Evolutionary conservation across 2,797 vertebrate species (phyloP).

Genomic region (Nasua narica): DNA sequence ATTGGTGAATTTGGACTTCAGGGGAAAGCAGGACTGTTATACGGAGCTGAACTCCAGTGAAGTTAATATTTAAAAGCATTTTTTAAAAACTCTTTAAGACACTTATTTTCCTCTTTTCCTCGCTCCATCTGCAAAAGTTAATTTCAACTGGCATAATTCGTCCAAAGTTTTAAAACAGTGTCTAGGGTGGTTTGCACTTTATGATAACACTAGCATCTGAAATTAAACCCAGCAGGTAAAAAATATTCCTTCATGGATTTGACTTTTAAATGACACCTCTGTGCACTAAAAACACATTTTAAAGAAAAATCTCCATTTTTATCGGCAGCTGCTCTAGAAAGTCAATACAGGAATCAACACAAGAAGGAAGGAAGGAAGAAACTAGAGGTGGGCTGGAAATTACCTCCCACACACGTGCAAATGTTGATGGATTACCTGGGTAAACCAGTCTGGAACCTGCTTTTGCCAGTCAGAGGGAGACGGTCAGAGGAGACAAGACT

Average conservation of each 20-base stretch:
- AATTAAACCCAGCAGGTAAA: slow-evolving; percentile 67
- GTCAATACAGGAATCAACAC: slow-evolving; percentile 62
- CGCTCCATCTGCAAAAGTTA: neutral
- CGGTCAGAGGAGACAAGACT: no score
- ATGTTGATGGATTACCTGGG: neutral
- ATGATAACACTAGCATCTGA: slow-evolving; percentile 37
- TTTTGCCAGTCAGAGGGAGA: no score
- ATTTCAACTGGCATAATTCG: neutral
- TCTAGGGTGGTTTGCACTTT: slow-evolving; percentile 29
- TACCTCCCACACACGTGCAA: neutral
- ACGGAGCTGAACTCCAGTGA: neutral
- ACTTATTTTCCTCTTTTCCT: neutral
- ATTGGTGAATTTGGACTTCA: neutral
- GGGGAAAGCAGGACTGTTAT: neutral
- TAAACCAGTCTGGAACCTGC: neutral
- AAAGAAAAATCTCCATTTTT: slow-evolving; percentile 11
- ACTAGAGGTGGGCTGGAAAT: neutral
- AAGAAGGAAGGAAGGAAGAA: slow-evolving; percentile 8
- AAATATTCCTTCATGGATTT: slow-evolving; percentile 40
- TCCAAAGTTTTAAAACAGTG: slow-evolving; percentile 22
- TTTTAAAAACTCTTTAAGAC: neutral
- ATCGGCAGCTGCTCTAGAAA: slow-evolving; percentile 54
- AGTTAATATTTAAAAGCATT: neutral
- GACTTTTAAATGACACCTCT: slow-evolving; percentile 53
- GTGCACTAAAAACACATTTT: slow-evolving; percentile 29